These are phyloP conservation scores for Poeciliopsis infans DNA, from an alignment of 2,797 vertebrate species.

Conservation along the genomic window DNA sequence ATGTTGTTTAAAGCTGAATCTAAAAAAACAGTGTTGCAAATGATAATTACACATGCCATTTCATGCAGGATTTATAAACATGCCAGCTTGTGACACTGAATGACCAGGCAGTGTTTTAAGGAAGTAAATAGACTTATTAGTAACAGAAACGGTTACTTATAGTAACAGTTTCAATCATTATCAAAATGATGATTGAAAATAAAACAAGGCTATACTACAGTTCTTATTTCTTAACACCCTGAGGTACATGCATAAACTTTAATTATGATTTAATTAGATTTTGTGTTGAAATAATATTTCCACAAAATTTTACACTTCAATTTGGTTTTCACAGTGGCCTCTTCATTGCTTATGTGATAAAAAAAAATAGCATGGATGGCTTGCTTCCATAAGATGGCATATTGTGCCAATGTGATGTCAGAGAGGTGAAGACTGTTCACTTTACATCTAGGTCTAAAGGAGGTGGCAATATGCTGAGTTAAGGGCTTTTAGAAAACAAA, in stretches of 20 bases:
- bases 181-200: background rate
- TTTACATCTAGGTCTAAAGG: slow-evolving; percentile 83
- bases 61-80: background rate
- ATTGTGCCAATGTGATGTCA: slow-evolving; percentile 82
- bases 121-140: background rate
- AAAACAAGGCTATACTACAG: no score
- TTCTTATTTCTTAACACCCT: no score
- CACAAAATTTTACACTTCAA: background rate
- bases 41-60: background rate
- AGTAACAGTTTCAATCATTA: background rate
- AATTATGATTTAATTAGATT: background rate
- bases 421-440: slow-evolving; percentile 87
- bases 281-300: background rate
- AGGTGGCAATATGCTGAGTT: slow-evolving; percentile 77
- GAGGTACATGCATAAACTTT: background rate
- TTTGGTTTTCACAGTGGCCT: slow-evolving; percentile 1
- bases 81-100: background rate
- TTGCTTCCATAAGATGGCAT: slow-evolving; percentile 59
- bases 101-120: background rate
- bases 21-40: background rate
- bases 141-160: background rate
- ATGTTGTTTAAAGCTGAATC: background rate
- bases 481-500: slow-evolving; percentile 86
- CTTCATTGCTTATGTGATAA: slow-evolving; percentile 31
- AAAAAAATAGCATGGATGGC: slow-evolving; percentile 28